Evolutionary conservation across 2,888 invertebrate species (phyloP), one percentile per base, ranked within the genome.

Genomic region (Plemyria rubiginata): DNA sequence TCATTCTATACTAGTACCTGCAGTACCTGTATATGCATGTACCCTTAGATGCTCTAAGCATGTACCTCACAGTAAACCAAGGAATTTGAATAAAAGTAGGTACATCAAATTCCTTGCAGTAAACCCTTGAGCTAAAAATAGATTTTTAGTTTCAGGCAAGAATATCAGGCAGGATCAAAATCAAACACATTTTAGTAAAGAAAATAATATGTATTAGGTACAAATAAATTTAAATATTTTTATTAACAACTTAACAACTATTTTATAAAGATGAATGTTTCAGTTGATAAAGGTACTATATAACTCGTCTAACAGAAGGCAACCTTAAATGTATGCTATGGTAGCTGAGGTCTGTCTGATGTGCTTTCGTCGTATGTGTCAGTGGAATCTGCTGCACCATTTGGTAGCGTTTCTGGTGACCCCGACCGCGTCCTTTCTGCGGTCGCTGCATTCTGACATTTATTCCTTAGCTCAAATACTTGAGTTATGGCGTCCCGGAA

Each of bases 401-500:
- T 92, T 8, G 86, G 76, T 5, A 89, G 70, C 0, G 85, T 75
- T 46, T 90, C 87, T 49, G 83, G 84, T 11, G 82, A 86, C 11
- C 75, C 83, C 0, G 85, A 79, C 15, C 76, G 71, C 13, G 77
- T 78, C 67, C 85, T 81, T 15, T 74, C 70, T 22, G 76, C 70
- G 0, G 77, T 67, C 2, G 92, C 82, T 7, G 81, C 79, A 65
- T 94, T 94, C 73, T 95, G 94, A 65, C 94, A 94, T 86, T 96
- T 96, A 77, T 96, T 95, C 53, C 97, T 94, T 58, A 97, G 85
- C 82, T 98, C 98, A 88, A 99, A 99, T 22, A 99, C 98, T 88
- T 98, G 97, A 75, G 98, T 98, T 73, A 99, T 99, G 13, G 98
- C 99, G 85, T 98, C 96, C 43, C 99, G 97, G 88, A 99, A 99